These are phyloP conservation scores for Neelides sp. DNA, from an alignment of 1,140 invertebrate species.

Conservation along the genomic window DNA sequence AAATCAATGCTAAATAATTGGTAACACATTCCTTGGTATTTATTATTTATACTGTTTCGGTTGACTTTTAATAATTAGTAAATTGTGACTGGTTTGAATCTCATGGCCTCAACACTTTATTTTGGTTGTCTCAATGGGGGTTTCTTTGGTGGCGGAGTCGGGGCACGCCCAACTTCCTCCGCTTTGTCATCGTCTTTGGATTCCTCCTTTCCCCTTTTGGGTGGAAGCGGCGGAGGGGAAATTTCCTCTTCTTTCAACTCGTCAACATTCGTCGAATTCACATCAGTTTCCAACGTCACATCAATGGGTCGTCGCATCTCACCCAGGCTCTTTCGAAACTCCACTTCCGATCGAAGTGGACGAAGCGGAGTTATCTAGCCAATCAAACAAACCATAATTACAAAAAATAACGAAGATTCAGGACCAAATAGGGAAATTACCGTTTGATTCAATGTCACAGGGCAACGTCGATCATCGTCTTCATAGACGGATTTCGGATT, in stretches of 20 bases:
- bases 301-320: conserved; percentile 1
- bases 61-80: no score
- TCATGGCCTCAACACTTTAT: not conserved
- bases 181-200: conserved; percentile 9
- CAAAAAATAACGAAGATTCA: not conserved
- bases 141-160: conserved; percentile 21
- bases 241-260: conserved; percentile 1
- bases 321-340: no score
- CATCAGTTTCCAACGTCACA: no score
- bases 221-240: not conserved
- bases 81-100: no score
- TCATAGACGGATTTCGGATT: no score
- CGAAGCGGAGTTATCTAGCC: not conserved
- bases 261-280: conserved; percentile 2
- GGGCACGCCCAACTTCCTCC: conserved; percentile 16
- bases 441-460: not conserved
- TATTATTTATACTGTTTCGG: no score
- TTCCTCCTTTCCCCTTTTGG: not conserved
- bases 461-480: not conserved
- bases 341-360: no score
- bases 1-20: no score
- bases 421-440: not conserved
- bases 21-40: no score
- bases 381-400: not conserved
- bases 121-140: conserved; percentile 2